Evolutionary conservation across 2,113 vertebrate genomes (phyloP), one percentile per base, ranked within the genome.

Genomic region (human): DNA sequence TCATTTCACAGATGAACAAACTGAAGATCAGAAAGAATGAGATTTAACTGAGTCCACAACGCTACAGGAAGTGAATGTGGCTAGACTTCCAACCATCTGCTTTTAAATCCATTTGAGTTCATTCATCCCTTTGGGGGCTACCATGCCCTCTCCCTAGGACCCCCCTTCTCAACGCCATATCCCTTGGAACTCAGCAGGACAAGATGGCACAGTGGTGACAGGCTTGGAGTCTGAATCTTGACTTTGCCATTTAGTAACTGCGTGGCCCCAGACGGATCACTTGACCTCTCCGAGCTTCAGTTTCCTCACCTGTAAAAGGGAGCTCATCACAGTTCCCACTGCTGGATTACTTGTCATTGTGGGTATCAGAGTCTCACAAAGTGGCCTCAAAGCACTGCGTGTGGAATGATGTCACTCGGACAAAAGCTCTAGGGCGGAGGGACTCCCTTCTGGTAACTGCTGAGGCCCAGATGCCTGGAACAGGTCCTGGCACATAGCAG

Each of bases 401-500:
- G 23, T 7, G 64, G 48, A 3, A 27, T 0, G 18, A 25, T 2
- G n/a, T 27, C n/a, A 59, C 35, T 6, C 8, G 0, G 59, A 55
- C 0, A 0, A 38, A 14, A 83, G 72, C 18, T 23, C 27, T 27
- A 30, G 48, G 17, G 52, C 6, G 16, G 20, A 20, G 14, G 40
- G 38, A 25, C 25, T 43, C 40, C 57, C 61, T 52, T 40, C 64
- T 25, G 4, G 35, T 73, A 83, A 76, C 92, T 8, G 5, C 48
- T 30, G 16, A 61, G 78, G 72, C 13, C 50, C 64, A 73, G 9
- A 11, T 6, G 61, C 82, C 61, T 6, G 66, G 43, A 89, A 45
- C 17, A 48, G n/a, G 57, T 35, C 84, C 68, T 66, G 66, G 89
- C 52, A 50, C 48, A 0, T 13, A 17, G 27, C 0, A 11, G 48